These are phyloP conservation scores for Pagetopsis macropterus DNA, from an alignment of 2,797 vertebrate species.

Conservation along the genomic window DNA sequence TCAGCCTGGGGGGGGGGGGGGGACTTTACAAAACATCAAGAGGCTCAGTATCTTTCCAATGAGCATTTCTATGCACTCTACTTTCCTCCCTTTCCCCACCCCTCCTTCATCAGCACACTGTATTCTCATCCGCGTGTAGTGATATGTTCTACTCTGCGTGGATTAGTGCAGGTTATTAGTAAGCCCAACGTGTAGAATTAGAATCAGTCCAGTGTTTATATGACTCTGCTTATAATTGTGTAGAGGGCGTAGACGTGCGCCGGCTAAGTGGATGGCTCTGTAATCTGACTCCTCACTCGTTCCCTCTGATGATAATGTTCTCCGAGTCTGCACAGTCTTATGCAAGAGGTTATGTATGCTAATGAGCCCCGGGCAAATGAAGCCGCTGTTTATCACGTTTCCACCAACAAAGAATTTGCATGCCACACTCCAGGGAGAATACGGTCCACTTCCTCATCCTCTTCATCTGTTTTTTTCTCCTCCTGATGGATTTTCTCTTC, in stretches of 20 bases:
- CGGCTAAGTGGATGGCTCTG: slow-evolving; percentile 58
- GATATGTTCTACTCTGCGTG: slow-evolving; percentile 62
- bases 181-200: slow-evolving; percentile 70
- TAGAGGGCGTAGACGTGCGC: slow-evolving; percentile 53
- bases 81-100: slow-evolving; percentile 20
- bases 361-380: slow-evolving; percentile 60
- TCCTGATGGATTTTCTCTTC: slow-evolving; percentile 62
- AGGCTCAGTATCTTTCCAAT: slow-evolving; percentile 41
- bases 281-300: slow-evolving; percentile 66
- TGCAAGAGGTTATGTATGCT: slow-evolving; percentile 62
- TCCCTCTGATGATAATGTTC: slow-evolving; percentile 59
- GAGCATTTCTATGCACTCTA: slow-evolving; percentile 15
- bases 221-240: slow-evolving; percentile 62
- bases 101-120: slow-evolving; percentile 41
- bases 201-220: slow-evolving; percentile 71
- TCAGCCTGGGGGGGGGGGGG: slow-evolving; percentile 40
- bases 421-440: slow-evolving; percentile 53
- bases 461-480: slow-evolving; percentile 20
- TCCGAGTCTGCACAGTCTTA: slow-evolving; percentile 45
- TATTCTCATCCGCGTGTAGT: slow-evolving; percentile 68
- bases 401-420: slow-evolving; percentile 43
- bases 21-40: slow-evolving; percentile 42
- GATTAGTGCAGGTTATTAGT: slow-evolving; percentile 76
- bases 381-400: slow-evolving; percentile 61
- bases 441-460: slow-evolving; percentile 63